Evolutionary conservation across 2,888 invertebrate genomes (phyloP).

Genomic region (Taenaris catops): DNA sequence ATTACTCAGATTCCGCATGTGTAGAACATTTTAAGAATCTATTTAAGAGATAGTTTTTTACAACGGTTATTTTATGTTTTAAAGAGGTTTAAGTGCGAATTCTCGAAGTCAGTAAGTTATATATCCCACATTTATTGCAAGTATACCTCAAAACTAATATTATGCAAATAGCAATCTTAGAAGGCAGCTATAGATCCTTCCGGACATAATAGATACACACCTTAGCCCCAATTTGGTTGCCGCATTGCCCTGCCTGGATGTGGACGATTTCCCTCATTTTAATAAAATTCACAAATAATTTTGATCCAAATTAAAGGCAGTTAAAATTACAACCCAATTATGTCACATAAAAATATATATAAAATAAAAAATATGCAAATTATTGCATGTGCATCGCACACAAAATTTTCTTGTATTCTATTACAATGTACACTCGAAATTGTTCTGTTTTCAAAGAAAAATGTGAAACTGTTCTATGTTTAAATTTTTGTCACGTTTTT

Average conservation of each 20-base stretch:
- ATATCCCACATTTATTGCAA: no score
- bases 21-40: no score
- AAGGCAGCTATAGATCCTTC: no score
- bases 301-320: constrained; percentile 38
- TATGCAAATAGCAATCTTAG: no score
- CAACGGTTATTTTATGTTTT: no score
- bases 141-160: no score
- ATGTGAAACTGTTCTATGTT: constrained; percentile 9
- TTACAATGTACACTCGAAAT: constrained; percentile 15
- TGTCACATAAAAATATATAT: constrained; percentile 36
- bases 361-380: constrained; percentile 31
- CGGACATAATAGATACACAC: constrained; percentile 52
- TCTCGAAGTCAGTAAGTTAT: no score
- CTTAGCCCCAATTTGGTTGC: constrained; percentile 88
- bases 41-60: no score
- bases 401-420: constrained; percentile 20
- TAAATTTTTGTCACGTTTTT: no score
- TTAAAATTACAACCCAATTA: constrained; percentile 37
- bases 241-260: constrained; percentile 80
- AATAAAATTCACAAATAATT: constrained; percentile 44
- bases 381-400: constrained; percentile 25
- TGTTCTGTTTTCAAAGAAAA: constrained; percentile 5
- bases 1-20: no score
- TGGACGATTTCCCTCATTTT: constrained; percentile 89
- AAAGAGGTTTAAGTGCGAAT: no score